Percentiles rank a stretch among this genome's conserved stretches.
phyloP scores from a whole-genome alignment of 2,113 vertebrate species.

The Corythornis vintsioides region DNA sequence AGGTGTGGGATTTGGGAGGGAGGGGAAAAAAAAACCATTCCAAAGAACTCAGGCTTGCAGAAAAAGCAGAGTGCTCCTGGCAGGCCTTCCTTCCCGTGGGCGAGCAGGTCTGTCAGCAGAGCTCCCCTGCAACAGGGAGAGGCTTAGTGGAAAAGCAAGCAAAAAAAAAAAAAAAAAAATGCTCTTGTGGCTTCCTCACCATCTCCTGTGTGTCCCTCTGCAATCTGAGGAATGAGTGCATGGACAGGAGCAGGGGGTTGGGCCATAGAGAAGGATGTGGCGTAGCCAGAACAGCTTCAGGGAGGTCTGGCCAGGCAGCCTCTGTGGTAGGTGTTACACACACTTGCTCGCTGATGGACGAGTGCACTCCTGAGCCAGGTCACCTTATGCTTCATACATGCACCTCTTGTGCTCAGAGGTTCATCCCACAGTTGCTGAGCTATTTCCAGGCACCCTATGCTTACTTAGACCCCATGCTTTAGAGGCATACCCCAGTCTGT shows the following conservation, averaged over 20 bases:
- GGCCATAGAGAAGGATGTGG: background rate
- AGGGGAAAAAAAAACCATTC: background rate
- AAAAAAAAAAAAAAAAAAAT: background rate
- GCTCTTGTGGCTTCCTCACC: accelerated
- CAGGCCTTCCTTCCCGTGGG: background rate
- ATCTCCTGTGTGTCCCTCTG: background rate
- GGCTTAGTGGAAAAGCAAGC: background rate
- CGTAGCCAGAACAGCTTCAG: background rate
- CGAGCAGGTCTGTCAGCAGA: background rate
- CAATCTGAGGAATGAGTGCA: background rate
- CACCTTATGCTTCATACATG: accelerated
- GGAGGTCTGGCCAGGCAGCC: background rate
- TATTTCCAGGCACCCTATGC: background rate
- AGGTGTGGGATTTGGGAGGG: conserved; percentile 7
- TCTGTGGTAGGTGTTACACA: background rate
- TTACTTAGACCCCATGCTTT: background rate
- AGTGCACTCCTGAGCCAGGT: background rate
- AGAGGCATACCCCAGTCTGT: no score
- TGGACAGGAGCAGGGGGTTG: background rate
- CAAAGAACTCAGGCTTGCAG: conserved; percentile 42
- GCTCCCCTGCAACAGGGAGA: background rate
- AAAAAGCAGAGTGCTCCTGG: conserved; percentile 12
- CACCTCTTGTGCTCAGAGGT: background rate
- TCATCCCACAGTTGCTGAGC: background rate
- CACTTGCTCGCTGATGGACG: accelerated